Conservation (phyloP, 2,797 vertebrate genomes). For the Florisuga fusca region DNA sequence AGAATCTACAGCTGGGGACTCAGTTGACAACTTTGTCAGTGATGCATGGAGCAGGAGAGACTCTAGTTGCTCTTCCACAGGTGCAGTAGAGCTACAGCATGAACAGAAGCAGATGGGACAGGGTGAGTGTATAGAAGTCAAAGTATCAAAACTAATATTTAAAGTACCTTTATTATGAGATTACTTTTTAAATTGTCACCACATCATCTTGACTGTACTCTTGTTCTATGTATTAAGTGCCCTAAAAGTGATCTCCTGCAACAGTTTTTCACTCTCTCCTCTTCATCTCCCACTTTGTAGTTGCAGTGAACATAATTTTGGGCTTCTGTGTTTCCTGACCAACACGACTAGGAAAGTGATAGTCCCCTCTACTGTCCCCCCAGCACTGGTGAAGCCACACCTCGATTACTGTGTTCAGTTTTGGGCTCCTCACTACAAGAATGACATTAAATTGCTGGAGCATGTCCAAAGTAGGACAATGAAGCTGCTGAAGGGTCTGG, state of each 20-base stretch:
- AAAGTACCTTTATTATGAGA: not conserved
- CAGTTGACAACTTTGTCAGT: slow-evolving; percentile 30
- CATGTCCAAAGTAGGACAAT: not conserved
- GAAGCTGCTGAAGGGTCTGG: not conserved
- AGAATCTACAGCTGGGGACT: slow-evolving; percentile 24
- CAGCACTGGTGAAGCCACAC: accelerated
- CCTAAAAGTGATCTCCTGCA: not conserved
- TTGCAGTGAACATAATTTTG: not conserved
- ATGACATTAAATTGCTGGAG: not conserved
- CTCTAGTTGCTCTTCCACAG: not conserved
- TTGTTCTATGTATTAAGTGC: not conserved
- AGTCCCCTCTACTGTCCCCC: not conserved
- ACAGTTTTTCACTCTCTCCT: not conserved
- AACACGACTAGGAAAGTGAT: not conserved
- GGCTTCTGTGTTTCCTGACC: not conserved
- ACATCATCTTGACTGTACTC: not conserved
- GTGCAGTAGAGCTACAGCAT: not conserved
- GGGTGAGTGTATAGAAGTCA: not conserved
- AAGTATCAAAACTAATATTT: not conserved
- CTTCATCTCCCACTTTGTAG: not conserved
- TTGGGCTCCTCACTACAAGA: too few relatives aligned
- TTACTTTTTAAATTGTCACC: not conserved
- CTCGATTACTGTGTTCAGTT: not conserved
- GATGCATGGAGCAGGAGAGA: not conserved
- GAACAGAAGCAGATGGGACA: not conserved